Evolutionary conservation across 2,888 invertebrate species (phyloP), one percentile per base, ranked within the genome.

Genomic region (Eudasyphora cyanicolor): DNA sequence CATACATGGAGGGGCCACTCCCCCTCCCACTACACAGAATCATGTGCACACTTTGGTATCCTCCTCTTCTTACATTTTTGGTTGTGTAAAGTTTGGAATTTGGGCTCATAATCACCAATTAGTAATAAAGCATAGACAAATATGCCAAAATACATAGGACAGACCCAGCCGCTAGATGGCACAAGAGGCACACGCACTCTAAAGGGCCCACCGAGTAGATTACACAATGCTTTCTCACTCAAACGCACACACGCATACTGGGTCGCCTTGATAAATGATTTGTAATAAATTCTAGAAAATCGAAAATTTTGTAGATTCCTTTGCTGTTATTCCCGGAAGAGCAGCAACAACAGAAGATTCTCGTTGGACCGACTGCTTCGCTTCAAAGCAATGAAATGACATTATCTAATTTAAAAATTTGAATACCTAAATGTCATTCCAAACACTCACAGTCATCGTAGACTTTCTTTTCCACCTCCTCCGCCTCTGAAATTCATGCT

Each of bases 71-170:
- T 35, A 24, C 32, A 27, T 10, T 38, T n/a, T 19, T n/a, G n/a
- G n/a, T n/a, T n/a, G n/a, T n/a, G n/a, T n/a, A n/a, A n/a, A n/a
- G n/a, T 42, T 67, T n/a, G 85, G 85, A 83, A 87, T 86, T 87
- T 90, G 87, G 86, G 87, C 87, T 89, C 88, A 88, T 90, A 90
- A 90, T 90, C 90, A 90, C 89, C 90, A 90, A 90, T 90, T 90
- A 90, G 90, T 89, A 88, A 88, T 89, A 89, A 89, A 89, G 87
- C 86, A 89, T 88, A 89, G 90, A 89, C 89, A 90, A 90, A 90
- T 89, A 88, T 88, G 89, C 89, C 88, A 86, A 85, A 85, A 60
- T 24, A 42, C 35, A 32, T 32, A 42, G 14, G 29, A n/a, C 12
- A 38, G 19, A 35, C 21, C 10, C 38, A 0, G 19, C 35, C 21